Conservation (phyloP, 2,888 invertebrate species). For the Clitarchus hookeri region DNA sequence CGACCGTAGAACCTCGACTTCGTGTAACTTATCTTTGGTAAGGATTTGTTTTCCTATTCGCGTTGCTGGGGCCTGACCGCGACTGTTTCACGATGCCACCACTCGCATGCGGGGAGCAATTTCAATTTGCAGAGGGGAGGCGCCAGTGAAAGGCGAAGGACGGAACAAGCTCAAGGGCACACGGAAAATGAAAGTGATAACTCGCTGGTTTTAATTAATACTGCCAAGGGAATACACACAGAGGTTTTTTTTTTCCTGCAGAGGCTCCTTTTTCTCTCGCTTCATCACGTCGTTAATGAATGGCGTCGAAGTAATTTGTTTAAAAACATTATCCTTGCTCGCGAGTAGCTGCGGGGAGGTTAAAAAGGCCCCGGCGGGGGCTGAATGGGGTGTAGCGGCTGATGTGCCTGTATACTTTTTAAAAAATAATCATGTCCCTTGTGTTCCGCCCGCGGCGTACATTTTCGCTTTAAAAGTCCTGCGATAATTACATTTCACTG, state of each 20-base stretch:
- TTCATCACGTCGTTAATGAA: constrained; percentile 5
- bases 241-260: neutral
- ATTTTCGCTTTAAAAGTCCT: neutral
- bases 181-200: constrained; percentile 9
- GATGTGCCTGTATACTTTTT: no score
- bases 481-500: neutral
- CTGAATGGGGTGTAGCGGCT: no score
- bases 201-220: neutral
- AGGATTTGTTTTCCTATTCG: no score
- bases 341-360: neutral
- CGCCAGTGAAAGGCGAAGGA: neutral
- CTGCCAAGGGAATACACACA: neutral
- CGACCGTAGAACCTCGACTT: no score
- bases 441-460: neutral
- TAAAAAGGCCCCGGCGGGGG: neutral
- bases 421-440: neutral
- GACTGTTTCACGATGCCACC: no score
- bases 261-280: neutral
- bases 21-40: no score
- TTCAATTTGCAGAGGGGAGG: neutral
- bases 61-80: no score
- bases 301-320: neutral
- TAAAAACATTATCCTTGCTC: neutral
- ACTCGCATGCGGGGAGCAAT: neutral
- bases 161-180: constrained; percentile 7